Evolutionary conservation across 23 tunicate species (phyloP), one percentile per base, ranked within the genome.

Genomic region (Styela clava): DNA sequence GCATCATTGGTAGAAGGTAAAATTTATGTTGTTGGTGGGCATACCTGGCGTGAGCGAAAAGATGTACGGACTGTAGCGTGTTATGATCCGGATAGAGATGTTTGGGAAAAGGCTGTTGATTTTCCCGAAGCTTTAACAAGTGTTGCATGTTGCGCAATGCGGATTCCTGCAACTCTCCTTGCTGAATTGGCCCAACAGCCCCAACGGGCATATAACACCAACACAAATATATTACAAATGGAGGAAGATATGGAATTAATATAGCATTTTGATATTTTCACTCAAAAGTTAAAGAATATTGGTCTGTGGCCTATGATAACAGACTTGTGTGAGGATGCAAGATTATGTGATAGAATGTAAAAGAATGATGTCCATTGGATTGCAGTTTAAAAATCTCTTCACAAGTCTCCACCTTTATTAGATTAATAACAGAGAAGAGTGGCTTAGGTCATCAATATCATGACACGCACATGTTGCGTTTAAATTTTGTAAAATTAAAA

Each of bases 21-120:
- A 52, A 94, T 94, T n/a, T 94, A 88, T 68, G 86, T 94, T 1
- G 95, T 95, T 30, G 99, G 99, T 24, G 99, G 99, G 9, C 99
- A 95, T 91, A 95, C 95, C 31, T 95, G 99, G 99, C 56, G 96
- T 52, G 99, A 95, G 81, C 79, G 99, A 32, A 95, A 95, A 84
- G 99, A 95, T 90, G 99, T 95, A 9, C 84, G 99, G 16, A 95
- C 99, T 34, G 99, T 95, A 79, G 99, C 99, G 1, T 90, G 99
- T 70, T 95, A 95, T 62, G 99, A 95, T 74, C 99, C 99, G 0
- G 91, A 90, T 28, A 76, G 93, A 24, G 89, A 95, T 68, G 83
- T 79, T 16, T 95, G 99, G 99, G 96, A 89, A 71, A 95, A 95
- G 52, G 92, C 99, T 24, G 88, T 95, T 18, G 99, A 95, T 70